Conservation (phyloP, 2,113 vertebrate genomes). For the Mesoclemmys tuberculata region DNA sequence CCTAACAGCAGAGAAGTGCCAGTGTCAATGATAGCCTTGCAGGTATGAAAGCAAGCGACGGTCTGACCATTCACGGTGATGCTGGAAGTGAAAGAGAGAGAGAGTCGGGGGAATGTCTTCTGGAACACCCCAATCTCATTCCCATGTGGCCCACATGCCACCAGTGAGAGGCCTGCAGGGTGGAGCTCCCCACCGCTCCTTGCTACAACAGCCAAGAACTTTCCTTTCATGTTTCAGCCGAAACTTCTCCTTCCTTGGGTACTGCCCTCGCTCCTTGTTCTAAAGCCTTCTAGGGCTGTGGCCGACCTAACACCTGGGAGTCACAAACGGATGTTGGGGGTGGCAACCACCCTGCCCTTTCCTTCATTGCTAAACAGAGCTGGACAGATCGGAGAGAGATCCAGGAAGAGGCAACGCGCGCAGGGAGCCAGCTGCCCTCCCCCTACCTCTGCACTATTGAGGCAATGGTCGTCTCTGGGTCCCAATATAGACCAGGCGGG, state of each 20-base stretch:
- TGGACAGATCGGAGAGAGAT: background rate
- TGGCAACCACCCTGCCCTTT: background rate
- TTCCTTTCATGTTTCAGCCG: background rate
- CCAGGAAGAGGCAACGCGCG: too few relatives aligned
- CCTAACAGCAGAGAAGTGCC: slow-evolving; percentile 79
- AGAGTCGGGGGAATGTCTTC: background rate
- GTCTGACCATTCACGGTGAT: slow-evolving; percentile 68
- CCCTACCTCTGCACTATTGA: too few relatives aligned
- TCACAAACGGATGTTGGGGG: background rate
- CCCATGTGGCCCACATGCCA: background rate
- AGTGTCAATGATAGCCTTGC: slow-evolving; percentile 82
- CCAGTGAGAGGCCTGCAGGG: background rate
- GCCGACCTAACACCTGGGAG: background rate
- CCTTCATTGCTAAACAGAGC: background rate
- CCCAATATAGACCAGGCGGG: background rate
- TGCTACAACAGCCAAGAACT: background rate
- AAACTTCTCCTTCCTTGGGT: background rate
- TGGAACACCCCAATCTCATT: background rate
- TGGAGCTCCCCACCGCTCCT: too few relatives aligned
- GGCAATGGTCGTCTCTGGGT: background rate
- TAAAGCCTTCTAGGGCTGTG: background rate
- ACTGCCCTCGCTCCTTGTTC: background rate
- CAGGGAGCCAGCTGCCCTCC: too few relatives aligned
- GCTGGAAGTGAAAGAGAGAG: slow-evolving; percentile 56
- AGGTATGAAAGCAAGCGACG: slow-evolving; percentile 74